These are phyloP conservation scores for Pseudotriccus pelzelni DNA, from an alignment of 2,797 vertebrate species.

Conservation along the genomic window DNA sequence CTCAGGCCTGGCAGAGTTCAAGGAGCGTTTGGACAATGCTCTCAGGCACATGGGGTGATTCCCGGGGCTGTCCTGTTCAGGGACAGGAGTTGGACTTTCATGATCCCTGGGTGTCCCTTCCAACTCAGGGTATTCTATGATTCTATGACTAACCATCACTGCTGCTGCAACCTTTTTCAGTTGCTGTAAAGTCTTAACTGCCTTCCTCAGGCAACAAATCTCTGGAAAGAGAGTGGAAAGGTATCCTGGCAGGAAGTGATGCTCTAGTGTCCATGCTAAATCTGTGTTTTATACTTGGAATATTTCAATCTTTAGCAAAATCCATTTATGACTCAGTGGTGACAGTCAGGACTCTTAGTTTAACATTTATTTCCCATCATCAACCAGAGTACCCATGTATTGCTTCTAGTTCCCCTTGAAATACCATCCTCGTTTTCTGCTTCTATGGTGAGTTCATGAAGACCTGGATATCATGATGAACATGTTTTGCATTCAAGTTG, in stretches of 20 bases:
- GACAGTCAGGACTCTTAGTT: background rate
- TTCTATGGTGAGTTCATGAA: background rate
- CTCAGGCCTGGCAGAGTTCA: background rate
- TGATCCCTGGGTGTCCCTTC: background rate
- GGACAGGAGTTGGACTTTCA: background rate
- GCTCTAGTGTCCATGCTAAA: background rate
- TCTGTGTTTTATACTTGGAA: background rate
- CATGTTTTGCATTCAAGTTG: background rate
- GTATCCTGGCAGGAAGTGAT: background rate
- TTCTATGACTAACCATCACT: accelerated
- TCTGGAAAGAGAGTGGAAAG: background rate
- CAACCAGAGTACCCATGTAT: accelerated
- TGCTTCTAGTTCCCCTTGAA: background rate
- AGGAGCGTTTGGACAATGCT: background rate
- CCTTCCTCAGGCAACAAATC: background rate
- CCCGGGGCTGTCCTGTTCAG: background rate
- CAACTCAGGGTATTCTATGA: background rate
- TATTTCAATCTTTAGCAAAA: background rate
- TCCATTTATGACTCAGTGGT: background rate
- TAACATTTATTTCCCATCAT: background rate
- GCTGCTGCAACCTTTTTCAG: background rate
- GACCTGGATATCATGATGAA: background rate
- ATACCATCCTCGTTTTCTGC: background rate
- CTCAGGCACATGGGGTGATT: background rate
- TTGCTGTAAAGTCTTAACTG: background rate